Evolutionary conservation across 2,888 invertebrate genomes (phyloP).

Genomic region (Ariolimax columbianus): DNA sequence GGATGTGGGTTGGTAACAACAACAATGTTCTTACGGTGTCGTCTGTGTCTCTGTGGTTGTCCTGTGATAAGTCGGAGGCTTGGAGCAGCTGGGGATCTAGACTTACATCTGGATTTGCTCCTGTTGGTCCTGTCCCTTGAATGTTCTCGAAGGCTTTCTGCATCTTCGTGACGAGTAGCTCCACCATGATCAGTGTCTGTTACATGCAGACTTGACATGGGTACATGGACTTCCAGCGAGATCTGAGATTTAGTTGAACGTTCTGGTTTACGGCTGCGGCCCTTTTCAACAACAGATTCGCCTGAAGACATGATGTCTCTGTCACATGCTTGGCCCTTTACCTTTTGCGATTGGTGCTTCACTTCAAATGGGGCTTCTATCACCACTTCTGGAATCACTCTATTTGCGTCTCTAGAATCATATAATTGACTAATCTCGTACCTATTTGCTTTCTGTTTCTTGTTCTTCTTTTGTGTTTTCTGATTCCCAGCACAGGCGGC

Average conservation of each 20-base stretch:
- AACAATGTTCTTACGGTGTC: slow-evolving; percentile 29
- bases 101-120: neutral
- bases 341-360: neutral
- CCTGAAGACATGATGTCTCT: neutral
- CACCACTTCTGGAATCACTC: neutral
- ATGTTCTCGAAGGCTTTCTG: neutral
- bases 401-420: neutral
- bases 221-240: neutral
- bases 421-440: neutral
- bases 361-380: neutral
- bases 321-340: neutral
- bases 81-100: slow-evolving; percentile 31
- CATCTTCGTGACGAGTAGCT: neutral
- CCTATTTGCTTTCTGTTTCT: neutral
- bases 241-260: neutral
- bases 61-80: slow-evolving; percentile 38
- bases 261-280: neutral
- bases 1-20: slow-evolving; percentile 32
- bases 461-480: neutral
- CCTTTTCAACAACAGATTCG: neutral
- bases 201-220: neutral
- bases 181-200: neutral
- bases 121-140: neutral
- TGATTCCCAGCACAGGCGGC: neutral
- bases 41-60: neutral